A percentile compares a stretch with the other conserved stretches of the same genome.
phyloP scores from a whole-genome alignment of 2,888 invertebrate genomes.

The Ichneumon xanthorius region DNA sequence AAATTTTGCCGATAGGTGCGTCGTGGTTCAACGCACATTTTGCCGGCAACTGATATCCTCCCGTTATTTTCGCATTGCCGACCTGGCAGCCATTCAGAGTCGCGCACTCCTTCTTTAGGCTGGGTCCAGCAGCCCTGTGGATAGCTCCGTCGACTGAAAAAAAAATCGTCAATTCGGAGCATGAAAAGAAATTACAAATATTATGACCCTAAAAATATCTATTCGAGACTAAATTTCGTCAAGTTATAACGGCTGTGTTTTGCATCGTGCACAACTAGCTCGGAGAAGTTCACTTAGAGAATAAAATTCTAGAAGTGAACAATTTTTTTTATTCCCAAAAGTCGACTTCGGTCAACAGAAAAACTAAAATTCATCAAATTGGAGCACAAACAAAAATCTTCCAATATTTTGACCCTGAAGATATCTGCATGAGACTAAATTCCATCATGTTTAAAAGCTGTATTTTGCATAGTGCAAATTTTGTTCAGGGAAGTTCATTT shows the following conservation, averaged over 20 bases:
- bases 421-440: too few species aligned
- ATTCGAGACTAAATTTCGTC: too few species aligned
- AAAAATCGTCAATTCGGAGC: background rate
- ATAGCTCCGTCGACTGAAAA: conserved; percentile 94
- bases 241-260: too few species aligned
- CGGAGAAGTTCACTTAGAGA: background rate
- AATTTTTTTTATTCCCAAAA: background rate
- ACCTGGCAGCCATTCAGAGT: conserved; percentile 91
- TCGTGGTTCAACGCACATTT: conserved; percentile 89
- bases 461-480: background rate
- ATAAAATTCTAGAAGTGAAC: too few species aligned
- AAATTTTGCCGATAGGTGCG: background rate
- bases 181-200: background rate
- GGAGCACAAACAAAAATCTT: too few species aligned
- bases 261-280: too few species aligned
- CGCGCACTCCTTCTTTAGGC: conserved; percentile 90
- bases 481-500: background rate
- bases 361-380: too few species aligned
- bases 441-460: too few species aligned
- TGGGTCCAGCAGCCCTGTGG: conserved; percentile 91
- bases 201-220: too few species aligned
- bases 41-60: conserved; percentile 93
- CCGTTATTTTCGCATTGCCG: conserved; percentile 94
- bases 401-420: too few species aligned
- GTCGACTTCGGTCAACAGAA: too few species aligned